phyloP scores from a whole-genome alignment of 1,140 invertebrate genomes.

The Apis dorsata region DNA sequence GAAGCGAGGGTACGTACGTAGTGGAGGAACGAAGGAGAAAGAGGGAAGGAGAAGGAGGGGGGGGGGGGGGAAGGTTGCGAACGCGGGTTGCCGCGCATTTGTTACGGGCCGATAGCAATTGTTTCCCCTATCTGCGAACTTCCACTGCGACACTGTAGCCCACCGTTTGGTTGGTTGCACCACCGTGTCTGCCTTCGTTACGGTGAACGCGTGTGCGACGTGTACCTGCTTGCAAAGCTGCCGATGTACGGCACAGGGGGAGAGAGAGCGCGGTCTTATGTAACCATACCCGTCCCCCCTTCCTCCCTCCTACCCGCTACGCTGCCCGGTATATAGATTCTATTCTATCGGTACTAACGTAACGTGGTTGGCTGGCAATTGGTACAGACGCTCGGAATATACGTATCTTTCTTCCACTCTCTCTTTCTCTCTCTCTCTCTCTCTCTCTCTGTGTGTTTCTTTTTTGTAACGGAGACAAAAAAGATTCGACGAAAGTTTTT shows the following conservation, averaged over 20 bases:
- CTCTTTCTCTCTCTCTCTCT: too few relatives aligned
- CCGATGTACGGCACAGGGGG: slow-evolving; percentile 31
- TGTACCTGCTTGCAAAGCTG: slow-evolving; percentile 58
- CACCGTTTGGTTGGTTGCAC: slow-evolving; percentile 67
- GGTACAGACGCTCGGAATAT: slow-evolving; percentile 53
- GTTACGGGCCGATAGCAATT: slow-evolving; percentile 76
- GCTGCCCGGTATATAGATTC: slow-evolving; percentile 66
- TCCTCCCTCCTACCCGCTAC: neutral
- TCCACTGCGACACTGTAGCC: slow-evolving; percentile 72
- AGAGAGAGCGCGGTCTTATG: slow-evolving; percentile 59
- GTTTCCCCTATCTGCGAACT: slow-evolving; percentile 75
- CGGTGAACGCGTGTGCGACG: slow-evolving; percentile 58
- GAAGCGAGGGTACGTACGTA: neutral
- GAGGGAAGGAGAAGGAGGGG: neutral
- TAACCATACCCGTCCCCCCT: slow-evolving; percentile 35
- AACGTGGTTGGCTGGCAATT: slow-evolving; percentile 50
- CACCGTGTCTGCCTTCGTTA: slow-evolving; percentile 49
- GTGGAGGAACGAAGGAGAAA: neutral
- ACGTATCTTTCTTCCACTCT: too few relatives aligned
- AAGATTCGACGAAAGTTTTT: too few relatives aligned
- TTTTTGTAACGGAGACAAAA: too few relatives aligned
- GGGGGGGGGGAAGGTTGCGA: slow-evolving; percentile 52
- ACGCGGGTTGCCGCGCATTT: slow-evolving; percentile 71
- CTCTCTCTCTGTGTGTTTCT: too few relatives aligned
- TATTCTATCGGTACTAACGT: slow-evolving; percentile 71